These are phyloP conservation scores for Achatina immaculata DNA, from an alignment of 1,140 invertebrate genomes.

Conservation along the genomic window DNA sequence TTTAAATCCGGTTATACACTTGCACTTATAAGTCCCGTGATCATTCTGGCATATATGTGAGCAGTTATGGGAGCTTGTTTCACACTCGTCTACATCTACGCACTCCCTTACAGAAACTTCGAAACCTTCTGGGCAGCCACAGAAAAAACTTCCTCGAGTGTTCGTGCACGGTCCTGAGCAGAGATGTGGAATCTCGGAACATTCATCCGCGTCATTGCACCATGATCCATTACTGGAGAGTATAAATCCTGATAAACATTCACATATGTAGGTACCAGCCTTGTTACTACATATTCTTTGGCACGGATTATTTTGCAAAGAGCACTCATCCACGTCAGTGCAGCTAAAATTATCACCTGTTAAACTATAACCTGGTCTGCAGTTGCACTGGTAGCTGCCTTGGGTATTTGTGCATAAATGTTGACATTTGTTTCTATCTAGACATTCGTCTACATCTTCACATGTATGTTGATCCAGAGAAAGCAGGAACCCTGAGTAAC, in stretches of 20 bases:
- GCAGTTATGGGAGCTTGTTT: conserved; percentile 15
- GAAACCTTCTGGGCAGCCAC: background rate
- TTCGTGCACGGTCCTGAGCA: background rate
- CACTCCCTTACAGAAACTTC: background rate
- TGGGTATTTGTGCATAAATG: background rate
- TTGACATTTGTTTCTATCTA: background rate
- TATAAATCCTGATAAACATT: conserved; percentile 12
- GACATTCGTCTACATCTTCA: background rate
- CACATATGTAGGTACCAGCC: background rate
- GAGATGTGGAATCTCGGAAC: too few species aligned
- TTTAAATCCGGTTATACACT: conserved; percentile 37
- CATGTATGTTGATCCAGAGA: background rate
- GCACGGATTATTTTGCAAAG: background rate
- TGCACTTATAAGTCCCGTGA: conserved; percentile 39
- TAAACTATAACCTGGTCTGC: background rate
- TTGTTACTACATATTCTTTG: conserved; percentile 3
- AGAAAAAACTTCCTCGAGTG: background rate
- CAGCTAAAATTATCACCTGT: background rate
- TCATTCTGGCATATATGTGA: conserved; percentile 39
- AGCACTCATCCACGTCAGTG: conserved; percentile 25
- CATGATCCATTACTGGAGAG: background rate
- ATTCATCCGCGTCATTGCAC: background rate
- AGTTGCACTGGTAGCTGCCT: background rate
- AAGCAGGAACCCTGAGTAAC: background rate
- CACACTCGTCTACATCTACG: conserved; percentile 45